Base-by-base conservation (phyloP, 92 coral and sea anemone genomes). In the Paragorgia papillata region DNA sequence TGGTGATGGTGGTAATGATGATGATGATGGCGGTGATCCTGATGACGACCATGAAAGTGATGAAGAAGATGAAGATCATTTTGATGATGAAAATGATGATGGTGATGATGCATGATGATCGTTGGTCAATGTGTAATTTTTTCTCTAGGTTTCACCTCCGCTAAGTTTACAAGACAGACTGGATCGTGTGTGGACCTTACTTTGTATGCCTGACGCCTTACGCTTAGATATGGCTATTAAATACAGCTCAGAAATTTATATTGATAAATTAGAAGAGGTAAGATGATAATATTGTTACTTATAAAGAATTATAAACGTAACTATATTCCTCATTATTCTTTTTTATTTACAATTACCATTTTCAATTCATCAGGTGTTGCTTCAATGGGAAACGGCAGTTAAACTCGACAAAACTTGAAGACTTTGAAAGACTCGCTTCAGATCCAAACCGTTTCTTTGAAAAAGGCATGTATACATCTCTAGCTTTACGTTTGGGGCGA, bases 371-470 rank as follows among this genome's bases (percentile, higher is more conserved):
- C 67, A 90, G 96, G 89, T 92, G 5, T 79, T 94, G 9, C 57
- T 61, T 3, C 81, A 58, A 24, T 94, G 98, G 98, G 98, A 94
- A 59, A 57, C 79, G 26, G 94, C 98, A 0, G 83, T 92, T 9
- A 89, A 91, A 40, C 81, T 85, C 22, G 80, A 86, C 91, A 24
- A 90, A 91, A 62, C 89, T 94, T 0, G 98, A 94, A 74, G 93
- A 94, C 76, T 94, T 94, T 53, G 98, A 94, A 79, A 88, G 97
- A 69, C 65, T 84, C 17, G 98, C 98, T 12, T 94, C 98, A 1
- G 97, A 94, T 76, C 98, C 98, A 18, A 94, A 94, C 73, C 96
- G 98, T 75, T 94, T 94, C 82, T 94, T 94, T 50, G 92, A 86
- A 46, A 91, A 65, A 94, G 98, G 98, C 85, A 82, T 43, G 9